Evolutionary conservation across 2,888 invertebrate genomes (phyloP), one percentile per base, ranked within the genome.

Genomic region (Tridacna gigas): DNA sequence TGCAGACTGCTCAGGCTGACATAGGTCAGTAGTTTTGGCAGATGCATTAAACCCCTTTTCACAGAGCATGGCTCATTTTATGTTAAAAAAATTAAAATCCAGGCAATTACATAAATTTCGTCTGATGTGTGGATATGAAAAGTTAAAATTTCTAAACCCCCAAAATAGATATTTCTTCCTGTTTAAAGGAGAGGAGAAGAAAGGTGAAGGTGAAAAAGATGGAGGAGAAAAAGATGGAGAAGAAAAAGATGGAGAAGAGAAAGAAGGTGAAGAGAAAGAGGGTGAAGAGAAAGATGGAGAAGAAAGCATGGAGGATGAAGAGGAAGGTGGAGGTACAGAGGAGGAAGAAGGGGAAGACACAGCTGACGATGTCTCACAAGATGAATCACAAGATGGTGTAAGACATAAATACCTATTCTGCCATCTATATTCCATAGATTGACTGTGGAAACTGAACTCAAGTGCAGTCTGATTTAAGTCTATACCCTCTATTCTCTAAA

Each of bases 301-400:
- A 69, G 86, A 82, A 4, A 88, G 74, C 9, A 83, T 61, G n/a
- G 88, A 67, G 22, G 90, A 81, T 65, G 89, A 81, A 20, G 87
- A 80, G 18, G 88, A 74, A 48, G 88, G 86, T 25, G 86, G 75
- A 7, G 84, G 84, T 56, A 89, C 92, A 28, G 94, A 90, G 37
- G 94, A 93, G 9, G 94, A 83, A 25, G 88, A 79, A 22, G 89
- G 95, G 76, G 84, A 88, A 76, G 82, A 82, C 18, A 82, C 80
- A 22, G 87, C 77, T 28, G 87, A 87, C 25, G 83, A 82, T 15
- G 77, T 79, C 26, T 87, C 87, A 25, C 87, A 87, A 28, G 83
- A 84, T 69, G 84, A 84, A 18, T 87, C 87, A 48, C 87, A 84
- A 37, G 87, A 87, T 69, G 87, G 84, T 47, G 87, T 87, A 81